phyloP scores from a whole-genome alignment of 30 jellyfish, hydroid and myxozoan species.

The Aurelia coerulea region DNA sequence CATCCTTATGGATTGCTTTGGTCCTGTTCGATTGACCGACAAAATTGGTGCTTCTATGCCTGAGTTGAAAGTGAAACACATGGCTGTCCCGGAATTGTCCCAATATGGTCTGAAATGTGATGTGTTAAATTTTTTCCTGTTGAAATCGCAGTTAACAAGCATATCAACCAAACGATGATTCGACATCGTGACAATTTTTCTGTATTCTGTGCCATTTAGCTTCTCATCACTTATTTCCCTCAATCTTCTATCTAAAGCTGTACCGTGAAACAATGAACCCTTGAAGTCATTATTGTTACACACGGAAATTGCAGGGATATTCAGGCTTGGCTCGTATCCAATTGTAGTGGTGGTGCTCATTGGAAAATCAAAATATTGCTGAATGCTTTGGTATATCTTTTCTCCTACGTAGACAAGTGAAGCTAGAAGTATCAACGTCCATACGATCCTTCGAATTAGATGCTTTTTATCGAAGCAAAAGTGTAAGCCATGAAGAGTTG shows the following conservation, averaged over 20 bases:
- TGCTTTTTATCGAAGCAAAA: slow-evolving; percentile 89
- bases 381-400: slow-evolving; percentile 76
- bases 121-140: slow-evolving; percentile 28
- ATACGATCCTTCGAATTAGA: slow-evolving; percentile 75
- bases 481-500: slow-evolving; percentile 89
- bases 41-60: slow-evolving; percentile 57
- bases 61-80: slow-evolving; percentile 89
- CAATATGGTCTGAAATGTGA: slow-evolving; percentile 61
- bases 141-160: slow-evolving; percentile 50
- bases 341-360: slow-evolving; percentile 86
- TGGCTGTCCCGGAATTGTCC: slow-evolving; percentile 77
- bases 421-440: slow-evolving; percentile 75
- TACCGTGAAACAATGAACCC: slow-evolving; percentile 5
- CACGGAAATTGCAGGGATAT: slow-evolving; percentile 92
- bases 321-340: slow-evolving; percentile 46
- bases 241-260: no score
- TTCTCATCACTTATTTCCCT: not conserved
- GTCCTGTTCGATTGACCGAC: slow-evolving; percentile 72
- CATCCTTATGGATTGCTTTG: slow-evolving; percentile 45
- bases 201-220: slow-evolving; percentile 61
- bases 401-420: slow-evolving; percentile 82
- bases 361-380: slow-evolving; percentile 75
- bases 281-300: slow-evolving; percentile 88
- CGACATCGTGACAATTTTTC: slow-evolving; percentile 53
- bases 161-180: slow-evolving; percentile 76